Base-by-base conservation (phyloP, 2,797 vertebrate species). In the Babyrousa celebensis region DNA sequence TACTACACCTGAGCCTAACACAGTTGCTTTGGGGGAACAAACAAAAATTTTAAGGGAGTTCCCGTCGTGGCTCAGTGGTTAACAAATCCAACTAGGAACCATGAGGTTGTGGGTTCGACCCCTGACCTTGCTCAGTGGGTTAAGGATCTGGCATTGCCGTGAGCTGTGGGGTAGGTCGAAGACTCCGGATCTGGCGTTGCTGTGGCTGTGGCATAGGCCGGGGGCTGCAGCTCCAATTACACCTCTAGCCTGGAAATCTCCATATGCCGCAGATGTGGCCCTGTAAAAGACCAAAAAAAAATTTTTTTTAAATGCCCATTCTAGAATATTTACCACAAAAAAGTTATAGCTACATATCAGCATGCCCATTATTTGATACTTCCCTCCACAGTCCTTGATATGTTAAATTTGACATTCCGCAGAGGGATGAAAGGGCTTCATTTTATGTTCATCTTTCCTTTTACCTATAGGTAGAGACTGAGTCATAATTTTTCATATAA, bases 401-500 rank as follows among this genome's bases (percentile, higher is more conserved):
- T 12, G 17, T 84, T 67, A 89, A 27, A 48, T 48, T 20, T 74
- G n/a, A 60, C 56, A 27, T 62, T 88, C 58, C 74, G 2, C 67
- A 75, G 20, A 1, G 7, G 11, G 58, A 29, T 80, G 85, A 78
- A 48, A 54, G 25, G 6, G 15, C 21, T 82, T 72, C 12, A 56
- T 72, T 72, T 68, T 36, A 71, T 82, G 25, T 68, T 71, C 12
- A 36, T 68, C 25, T 83, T 75, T 86, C 40, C 58, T 79, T 71
- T 43, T 85, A 40, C 43, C 86, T 91, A 10, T 63, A 84, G 68
- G 23, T 16, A 83, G 17, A 93, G 9, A 54, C n/a, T 40, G 48
- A 71, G 32, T 92, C 43, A 29, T 85, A 91, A 88, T 72, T 96
- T 85, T 89, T n/a, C 84, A 72, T 68, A 27, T 40, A 72, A 93